These are phyloP conservation scores for Macropis europaea DNA, from an alignment of 2,888 invertebrate genomes.

Conservation along the genomic window DNA sequence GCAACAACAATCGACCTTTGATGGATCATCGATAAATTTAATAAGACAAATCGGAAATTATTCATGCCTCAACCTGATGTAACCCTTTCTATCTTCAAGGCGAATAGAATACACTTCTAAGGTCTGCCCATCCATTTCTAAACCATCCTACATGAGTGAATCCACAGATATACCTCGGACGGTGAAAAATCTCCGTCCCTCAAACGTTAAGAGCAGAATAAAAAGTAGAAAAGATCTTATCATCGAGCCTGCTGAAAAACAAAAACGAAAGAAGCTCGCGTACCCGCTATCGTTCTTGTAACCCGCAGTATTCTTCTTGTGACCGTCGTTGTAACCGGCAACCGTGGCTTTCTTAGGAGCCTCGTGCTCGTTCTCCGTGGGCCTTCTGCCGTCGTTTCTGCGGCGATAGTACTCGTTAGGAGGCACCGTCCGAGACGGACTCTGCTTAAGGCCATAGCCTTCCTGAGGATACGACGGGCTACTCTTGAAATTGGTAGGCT, in stretches of 20 bases:
- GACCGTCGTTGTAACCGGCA: conserved; percentile 76
- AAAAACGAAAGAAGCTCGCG: neutral
- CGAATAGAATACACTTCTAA: no score
- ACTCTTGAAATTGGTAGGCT: conserved; percentile 73
- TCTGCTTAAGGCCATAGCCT: conserved; percentile 70
- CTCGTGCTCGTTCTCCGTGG: conserved; percentile 64
- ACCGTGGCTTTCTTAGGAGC: conserved; percentile 68
- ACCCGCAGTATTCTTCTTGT: conserved; percentile 78
- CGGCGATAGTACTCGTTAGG: conserved; percentile 68
- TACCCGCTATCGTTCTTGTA: conserved; percentile 79
- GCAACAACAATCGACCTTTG: no score
- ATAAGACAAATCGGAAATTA: no score
- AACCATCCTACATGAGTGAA: no score
- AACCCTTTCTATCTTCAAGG: no score
- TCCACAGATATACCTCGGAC: no score
- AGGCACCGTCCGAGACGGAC: conserved; percentile 58
- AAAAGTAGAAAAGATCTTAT: neutral
- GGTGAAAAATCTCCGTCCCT: no score
- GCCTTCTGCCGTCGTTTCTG: conserved; percentile 62
- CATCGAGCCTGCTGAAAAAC: neutral
- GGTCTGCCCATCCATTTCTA: no score
- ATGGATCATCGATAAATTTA: no score
- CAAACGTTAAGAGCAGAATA: neutral
- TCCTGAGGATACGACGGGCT: conserved; percentile 71
- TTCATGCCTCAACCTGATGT: no score